phyloP scores from a whole-genome alignment of 1,140 invertebrate genomes.

The Drosophila repleta region DNA sequence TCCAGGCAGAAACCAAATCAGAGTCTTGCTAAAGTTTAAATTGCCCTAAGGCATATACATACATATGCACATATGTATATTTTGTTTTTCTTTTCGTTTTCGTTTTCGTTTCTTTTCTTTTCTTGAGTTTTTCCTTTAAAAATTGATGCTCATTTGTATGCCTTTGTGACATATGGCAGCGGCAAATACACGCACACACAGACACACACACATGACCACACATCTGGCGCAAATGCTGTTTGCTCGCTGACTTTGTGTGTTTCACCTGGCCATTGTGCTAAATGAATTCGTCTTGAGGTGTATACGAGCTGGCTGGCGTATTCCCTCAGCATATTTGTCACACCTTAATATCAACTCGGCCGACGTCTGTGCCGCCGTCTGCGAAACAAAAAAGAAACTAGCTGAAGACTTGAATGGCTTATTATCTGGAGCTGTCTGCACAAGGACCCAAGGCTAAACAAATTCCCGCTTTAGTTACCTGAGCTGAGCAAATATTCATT shows the following conservation, averaged over 20 bases:
- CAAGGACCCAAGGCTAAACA: too few species aligned
- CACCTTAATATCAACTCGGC: too few species aligned
- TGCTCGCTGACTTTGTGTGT: background rate
- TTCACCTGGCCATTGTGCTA: background rate
- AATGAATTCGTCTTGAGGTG: conserved; percentile 55
- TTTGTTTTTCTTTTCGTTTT: background rate
- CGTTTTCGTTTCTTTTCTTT: background rate
- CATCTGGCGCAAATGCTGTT: background rate
- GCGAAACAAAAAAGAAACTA: background rate
- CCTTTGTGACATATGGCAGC: conserved; percentile 47
- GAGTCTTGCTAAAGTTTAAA: conserved; percentile 34
- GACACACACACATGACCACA: background rate
- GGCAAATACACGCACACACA: conserved; percentile 4
- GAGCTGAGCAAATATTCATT: too few species aligned
- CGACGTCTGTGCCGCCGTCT: background rate
- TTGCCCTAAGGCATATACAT: conserved; percentile 22
- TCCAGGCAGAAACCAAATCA: conserved; percentile 13
- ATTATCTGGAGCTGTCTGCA: too few species aligned
- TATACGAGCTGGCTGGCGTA: conserved; percentile 32
- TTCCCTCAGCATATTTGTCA: conserved; percentile 28
- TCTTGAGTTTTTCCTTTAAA: conserved; percentile 44
- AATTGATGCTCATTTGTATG: conserved; percentile 70
- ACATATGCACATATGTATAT: background rate
- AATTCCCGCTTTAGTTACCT: too few species aligned
- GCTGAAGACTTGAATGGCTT: too few species aligned